Conservation (phyloP, 2,113 vertebrate species). For the mouse (Mus musculus) region DNA sequence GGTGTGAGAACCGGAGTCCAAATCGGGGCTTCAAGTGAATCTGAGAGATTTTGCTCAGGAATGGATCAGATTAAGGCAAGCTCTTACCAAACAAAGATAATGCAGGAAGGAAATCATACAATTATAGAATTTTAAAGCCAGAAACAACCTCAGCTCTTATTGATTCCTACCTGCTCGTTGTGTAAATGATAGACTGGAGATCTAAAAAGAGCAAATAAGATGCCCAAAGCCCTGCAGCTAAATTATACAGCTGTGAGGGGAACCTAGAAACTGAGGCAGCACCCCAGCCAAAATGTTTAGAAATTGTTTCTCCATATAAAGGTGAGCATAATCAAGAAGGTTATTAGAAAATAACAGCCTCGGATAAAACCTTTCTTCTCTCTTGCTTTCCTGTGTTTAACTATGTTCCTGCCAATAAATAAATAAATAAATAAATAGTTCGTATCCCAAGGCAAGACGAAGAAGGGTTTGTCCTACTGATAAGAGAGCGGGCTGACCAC, state of each 20-base stretch:
- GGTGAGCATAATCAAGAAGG: not conserved
- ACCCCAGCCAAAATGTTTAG: not conserved
- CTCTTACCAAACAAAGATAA: constrained; percentile 82
- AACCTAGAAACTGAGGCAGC: not conserved
- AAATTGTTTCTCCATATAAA: not conserved
- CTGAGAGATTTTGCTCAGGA: constrained; percentile 72
- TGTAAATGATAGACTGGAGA: constrained; percentile 65
- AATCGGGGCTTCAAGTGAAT: constrained; percentile 70
- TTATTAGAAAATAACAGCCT: not conserved
- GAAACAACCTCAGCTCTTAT: constrained; percentile 71
- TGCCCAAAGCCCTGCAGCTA: not conserved
- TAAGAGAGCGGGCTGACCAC: not conserved
- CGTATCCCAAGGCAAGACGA: not conserved
- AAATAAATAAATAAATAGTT: not conserved
- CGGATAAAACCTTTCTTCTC: not conserved
- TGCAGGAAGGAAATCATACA: constrained; percentile 72
- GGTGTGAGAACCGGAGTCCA: constrained; percentile 51
- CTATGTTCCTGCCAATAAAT: not conserved
- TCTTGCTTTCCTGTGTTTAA: not conserved
- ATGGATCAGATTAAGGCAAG: constrained; percentile 75
- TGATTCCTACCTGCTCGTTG: constrained; percentile 48
- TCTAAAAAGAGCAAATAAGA: constrained; percentile 54
- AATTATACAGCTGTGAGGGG: not conserved
- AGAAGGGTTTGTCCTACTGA: not conserved
- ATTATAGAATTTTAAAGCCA: constrained; percentile 78